A percentile compares a stretch with the other conserved stretches of the same genome.
These are phyloP conservation scores for Morone chrysops DNA, from an alignment of 2,113 vertebrate species.

Conservation along the genomic window DNA sequence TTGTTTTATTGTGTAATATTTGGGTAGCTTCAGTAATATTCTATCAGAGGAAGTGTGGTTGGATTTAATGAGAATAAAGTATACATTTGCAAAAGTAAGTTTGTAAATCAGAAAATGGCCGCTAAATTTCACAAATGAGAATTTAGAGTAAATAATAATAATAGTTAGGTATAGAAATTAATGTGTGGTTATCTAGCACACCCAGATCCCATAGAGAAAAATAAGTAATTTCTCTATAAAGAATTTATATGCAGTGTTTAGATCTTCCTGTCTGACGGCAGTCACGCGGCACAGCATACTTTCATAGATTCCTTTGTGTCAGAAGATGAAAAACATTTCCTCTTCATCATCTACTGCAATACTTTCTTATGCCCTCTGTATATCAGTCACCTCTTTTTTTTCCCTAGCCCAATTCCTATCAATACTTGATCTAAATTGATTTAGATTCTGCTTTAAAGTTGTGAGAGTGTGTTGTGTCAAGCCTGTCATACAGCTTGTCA, in stretches of 20 bases:
- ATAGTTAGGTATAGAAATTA: background rate
- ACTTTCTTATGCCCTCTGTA: slow-evolving; percentile 53
- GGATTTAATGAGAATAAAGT: slow-evolving; percentile 25
- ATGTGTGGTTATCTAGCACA: slow-evolving; percentile 14
- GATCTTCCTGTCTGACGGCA: slow-evolving; percentile 44
- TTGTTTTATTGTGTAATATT: slow-evolving; percentile 55
- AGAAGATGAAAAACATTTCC: slow-evolving; percentile 64
- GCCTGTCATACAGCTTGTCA: slow-evolving; percentile 59
- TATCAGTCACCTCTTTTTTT: slow-evolving; percentile 48
- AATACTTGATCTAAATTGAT: slow-evolving; percentile 75
- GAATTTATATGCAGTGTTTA: slow-evolving; percentile 42
- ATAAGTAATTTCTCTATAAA: slow-evolving; percentile 62
- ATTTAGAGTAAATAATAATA: slow-evolving; percentile 25
- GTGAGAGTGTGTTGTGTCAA: slow-evolving; percentile 58
- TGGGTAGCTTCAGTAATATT: slow-evolving; percentile 34
- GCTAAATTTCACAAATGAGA: slow-evolving; percentile 4
- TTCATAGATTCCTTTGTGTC: slow-evolving; percentile 52
- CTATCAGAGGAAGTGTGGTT: slow-evolving; percentile 27
- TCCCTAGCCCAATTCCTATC: slow-evolving; percentile 54
- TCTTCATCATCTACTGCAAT: slow-evolving; percentile 37
- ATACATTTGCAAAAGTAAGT: background rate
- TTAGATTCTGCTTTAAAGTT: slow-evolving; percentile 66
- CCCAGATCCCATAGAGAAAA: slow-evolving; percentile 31
- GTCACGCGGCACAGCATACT: slow-evolving; percentile 25
- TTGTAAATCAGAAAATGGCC: background rate